Evolutionary conservation across 2,113 vertebrate species (phyloP).

Genomic region (Oryzias curvinotus): DNA sequence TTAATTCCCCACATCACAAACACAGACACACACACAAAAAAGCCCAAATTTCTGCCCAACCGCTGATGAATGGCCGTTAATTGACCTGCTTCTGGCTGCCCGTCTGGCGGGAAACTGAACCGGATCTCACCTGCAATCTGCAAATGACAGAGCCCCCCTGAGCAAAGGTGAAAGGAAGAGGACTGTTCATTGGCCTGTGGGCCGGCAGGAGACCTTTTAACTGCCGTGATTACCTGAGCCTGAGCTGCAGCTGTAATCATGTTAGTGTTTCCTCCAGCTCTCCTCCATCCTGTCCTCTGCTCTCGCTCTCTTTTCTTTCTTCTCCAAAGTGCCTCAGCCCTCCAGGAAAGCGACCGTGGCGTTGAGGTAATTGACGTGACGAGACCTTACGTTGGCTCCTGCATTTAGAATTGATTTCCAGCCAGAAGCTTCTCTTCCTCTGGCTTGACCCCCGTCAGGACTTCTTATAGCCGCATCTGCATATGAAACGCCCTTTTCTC

Average conservation of each 20-base stretch:
- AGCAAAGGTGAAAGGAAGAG: constrained; percentile 41
- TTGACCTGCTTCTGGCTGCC: constrained; percentile 54
- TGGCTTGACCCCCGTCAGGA: neutral
- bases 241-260: constrained; percentile 54
- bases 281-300: constrained; percentile 17
- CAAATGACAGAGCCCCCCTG: constrained; percentile 51
- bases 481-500: neutral
- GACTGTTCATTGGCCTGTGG: constrained; percentile 51
- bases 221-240: constrained; percentile 61
- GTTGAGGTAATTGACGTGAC: constrained; percentile 45
- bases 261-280: constrained; percentile 45
- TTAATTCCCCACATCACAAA: constrained; percentile 34
- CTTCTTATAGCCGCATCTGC: too few relatives aligned
- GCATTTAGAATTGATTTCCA: constrained; percentile 31
- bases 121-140: constrained; percentile 62
- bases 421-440: constrained; percentile 1
- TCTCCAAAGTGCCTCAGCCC: constrained; percentile 22
- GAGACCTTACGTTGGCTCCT: constrained; percentile 26
- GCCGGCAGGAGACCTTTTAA: constrained; percentile 65
- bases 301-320: constrained; percentile 8
- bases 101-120: constrained; percentile 34
- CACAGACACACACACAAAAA: neutral
- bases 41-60: constrained; percentile 29
- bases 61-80: constrained; percentile 65
- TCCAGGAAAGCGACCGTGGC: constrained; percentile 22